Conservation (phyloP, 2,797 vertebrate species). For the Neostethus bicornis region DNA sequence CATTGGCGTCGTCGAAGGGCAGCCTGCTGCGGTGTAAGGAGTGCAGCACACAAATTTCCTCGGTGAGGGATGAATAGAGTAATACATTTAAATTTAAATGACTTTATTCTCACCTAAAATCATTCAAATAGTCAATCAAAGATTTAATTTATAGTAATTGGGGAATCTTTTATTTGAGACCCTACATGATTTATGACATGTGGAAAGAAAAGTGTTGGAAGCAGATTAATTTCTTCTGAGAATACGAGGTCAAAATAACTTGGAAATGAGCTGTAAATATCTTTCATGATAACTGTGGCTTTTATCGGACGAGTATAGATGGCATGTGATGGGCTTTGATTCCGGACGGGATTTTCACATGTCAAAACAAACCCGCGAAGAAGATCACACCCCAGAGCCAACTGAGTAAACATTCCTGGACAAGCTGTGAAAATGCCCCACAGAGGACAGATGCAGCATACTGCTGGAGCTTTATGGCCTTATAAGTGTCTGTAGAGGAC, state of each 20-base stretch:
- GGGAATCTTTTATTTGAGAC: not conserved
- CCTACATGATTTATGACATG: not conserved
- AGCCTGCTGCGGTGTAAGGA: no score
- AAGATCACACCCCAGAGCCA: conserved; percentile 20
- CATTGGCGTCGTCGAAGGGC: no score
- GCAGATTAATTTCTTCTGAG: not conserved
- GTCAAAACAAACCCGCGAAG: conserved; percentile 22
- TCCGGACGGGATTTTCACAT: conserved; percentile 8
- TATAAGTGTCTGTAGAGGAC: not conserved
- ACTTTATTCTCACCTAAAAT: no score
- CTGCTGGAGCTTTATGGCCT: conserved; percentile 2
- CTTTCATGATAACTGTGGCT: not conserved
- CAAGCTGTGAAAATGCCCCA: conserved; percentile 16
- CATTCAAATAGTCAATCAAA: no score
- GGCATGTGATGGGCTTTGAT: not conserved
- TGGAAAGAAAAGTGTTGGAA: not conserved
- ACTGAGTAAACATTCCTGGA: conserved; percentile 31
- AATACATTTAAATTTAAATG: no score
- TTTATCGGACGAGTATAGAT: not conserved
- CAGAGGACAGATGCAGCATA: conserved; percentile 1
- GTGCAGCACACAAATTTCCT: no score
- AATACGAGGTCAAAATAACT: not conserved
- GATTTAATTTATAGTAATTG: not conserved
- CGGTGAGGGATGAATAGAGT: no score
- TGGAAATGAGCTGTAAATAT: not conserved